Evolutionary conservation across 2,797 vertebrate genomes (phyloP).

Genomic region (Eutrigla gurnardus): DNA sequence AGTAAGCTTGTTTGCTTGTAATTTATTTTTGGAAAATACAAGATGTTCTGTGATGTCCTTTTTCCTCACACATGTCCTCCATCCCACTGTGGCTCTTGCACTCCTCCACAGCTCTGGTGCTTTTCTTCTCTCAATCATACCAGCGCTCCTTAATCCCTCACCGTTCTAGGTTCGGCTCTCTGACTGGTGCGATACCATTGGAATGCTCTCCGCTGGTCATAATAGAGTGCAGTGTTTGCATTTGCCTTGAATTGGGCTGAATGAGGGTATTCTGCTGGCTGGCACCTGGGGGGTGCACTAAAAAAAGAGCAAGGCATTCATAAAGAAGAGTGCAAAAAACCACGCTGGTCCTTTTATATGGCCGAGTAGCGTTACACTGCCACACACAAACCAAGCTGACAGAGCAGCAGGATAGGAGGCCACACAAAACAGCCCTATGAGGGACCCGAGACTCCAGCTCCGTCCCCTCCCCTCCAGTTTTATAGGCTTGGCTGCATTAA

Average conservation of each 20-base stretch:
- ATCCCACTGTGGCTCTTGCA: constrained; percentile 46
- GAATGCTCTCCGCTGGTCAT: constrained; percentile 79
- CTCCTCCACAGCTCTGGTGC: constrained; percentile 40
- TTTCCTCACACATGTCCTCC: constrained; percentile 29
- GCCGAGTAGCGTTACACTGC: constrained; percentile 70
- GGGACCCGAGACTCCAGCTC: constrained; percentile 63
- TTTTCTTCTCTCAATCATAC: constrained; percentile 61
- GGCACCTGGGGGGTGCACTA: constrained; percentile 78
- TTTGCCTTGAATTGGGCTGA: constrained; percentile 80
- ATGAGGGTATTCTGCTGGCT: constrained; percentile 79
- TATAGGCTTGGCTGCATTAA: constrained; percentile 83
- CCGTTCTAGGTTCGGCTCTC: constrained; percentile 65
- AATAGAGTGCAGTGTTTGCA: constrained; percentile 82
- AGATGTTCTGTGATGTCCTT: constrained; percentile 21
- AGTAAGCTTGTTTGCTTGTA: neutral
- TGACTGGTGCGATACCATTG: constrained; percentile 72
- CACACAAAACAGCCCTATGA: constrained; percentile 82
- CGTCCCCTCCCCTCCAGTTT: constrained; percentile 72
- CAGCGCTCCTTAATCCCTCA: constrained; percentile 68
- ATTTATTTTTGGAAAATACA: neutral
- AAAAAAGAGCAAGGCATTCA: constrained; percentile 84
- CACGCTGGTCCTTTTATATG: constrained; percentile 79
- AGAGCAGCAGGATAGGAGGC: constrained; percentile 81
- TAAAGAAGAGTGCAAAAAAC: constrained; percentile 82
- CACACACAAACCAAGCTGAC: constrained; percentile 83